Evolutionary conservation across 1,140 invertebrate genomes (phyloP).

Genomic region (Penaeus indicus): DNA sequence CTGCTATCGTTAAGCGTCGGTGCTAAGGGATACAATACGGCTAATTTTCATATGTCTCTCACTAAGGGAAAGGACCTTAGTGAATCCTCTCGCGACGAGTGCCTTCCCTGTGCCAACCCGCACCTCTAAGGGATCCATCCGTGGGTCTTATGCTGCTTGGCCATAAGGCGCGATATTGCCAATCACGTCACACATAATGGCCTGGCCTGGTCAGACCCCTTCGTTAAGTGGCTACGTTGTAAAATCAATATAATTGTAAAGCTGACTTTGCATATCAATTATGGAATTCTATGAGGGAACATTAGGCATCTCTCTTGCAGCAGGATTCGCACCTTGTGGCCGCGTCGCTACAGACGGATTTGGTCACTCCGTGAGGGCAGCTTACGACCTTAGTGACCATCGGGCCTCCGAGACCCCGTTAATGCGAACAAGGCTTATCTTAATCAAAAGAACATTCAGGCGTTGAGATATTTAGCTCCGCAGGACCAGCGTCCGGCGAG

Average conservation of each 20-base stretch:
- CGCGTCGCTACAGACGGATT: background rate
- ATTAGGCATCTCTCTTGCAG: constrained; percentile 33
- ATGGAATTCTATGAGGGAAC: constrained; percentile 56
- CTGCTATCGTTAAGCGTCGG: too few relatives aligned
- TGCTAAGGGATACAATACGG: constrained; percentile 16
- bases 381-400: constrained; percentile 27
- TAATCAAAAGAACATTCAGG: constrained; percentile 55
- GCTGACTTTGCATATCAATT: constrained; percentile 64
- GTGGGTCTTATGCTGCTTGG: background rate
- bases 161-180: constrained; percentile 42
- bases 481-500: background rate
- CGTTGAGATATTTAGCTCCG: constrained; percentile 49
- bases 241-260: constrained; percentile 65
- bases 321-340: background rate
- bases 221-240: constrained; percentile 62
- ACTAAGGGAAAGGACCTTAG: constrained; percentile 24
- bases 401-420: constrained; percentile 36
- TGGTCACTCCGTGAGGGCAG: constrained; percentile 2
- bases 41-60: constrained; percentile 31
- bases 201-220: constrained; percentile 54
- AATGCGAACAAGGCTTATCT: constrained; percentile 60
- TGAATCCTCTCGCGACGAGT: constrained; percentile 12
- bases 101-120: background rate
- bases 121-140: background rate
- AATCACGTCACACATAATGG: constrained; percentile 49